These are phyloP conservation scores for Cabera pusaria DNA, from an alignment of 2,888 invertebrate genomes.

Conservation along the genomic window DNA sequence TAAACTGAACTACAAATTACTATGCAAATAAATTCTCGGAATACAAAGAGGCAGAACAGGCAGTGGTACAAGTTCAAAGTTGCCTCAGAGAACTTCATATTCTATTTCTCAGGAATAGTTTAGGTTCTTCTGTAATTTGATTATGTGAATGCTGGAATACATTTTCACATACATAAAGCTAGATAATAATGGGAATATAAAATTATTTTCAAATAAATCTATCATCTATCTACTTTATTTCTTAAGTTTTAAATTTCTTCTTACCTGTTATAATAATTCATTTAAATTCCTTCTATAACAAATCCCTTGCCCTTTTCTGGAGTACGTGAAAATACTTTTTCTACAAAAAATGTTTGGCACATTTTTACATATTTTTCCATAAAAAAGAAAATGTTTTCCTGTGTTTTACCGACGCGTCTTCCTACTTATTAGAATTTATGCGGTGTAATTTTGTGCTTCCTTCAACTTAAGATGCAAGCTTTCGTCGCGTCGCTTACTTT, in stretches of 20 bases:
- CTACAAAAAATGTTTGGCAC: constrained; percentile 1
- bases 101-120: constrained; percentile 3
- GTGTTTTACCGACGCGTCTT: constrained; percentile 3
- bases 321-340: constrained; percentile 4
- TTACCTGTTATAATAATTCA: constrained; percentile 7
- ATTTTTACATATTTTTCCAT: constrained; percentile 10
- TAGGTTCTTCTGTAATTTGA: constrained; percentile 1
- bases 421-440: constrained; percentile 7
- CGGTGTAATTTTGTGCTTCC: not conserved
- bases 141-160: no score
- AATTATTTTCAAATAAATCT: no score
- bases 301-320: constrained; percentile 1
- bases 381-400: not conserved
- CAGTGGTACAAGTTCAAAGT: not conserved
- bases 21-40: constrained; percentile 2
- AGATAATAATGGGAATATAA: no score
- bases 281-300: constrained; percentile 6
- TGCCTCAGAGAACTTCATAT: constrained; percentile 2
- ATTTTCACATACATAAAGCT: no score
- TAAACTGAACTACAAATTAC: constrained; percentile 1
- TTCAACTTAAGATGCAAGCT: no score
- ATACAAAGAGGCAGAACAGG: not conserved
- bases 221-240: not conserved
- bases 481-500: no score
- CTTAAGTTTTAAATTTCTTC: not conserved